Evolutionary conservation across 2,888 invertebrate genomes (phyloP).

Genomic region (Aspidapion aeneum): DNA sequence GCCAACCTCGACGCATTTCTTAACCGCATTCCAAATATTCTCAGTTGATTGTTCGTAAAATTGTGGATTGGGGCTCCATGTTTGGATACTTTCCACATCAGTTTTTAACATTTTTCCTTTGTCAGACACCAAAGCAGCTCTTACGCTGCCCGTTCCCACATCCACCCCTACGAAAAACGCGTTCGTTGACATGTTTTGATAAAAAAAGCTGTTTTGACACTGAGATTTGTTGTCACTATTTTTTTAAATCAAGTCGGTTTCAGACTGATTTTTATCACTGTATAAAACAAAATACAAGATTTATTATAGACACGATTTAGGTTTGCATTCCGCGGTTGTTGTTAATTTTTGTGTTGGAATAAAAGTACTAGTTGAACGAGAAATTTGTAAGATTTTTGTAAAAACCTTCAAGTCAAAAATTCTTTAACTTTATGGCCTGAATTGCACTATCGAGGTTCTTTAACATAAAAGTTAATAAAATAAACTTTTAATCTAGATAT

Average conservation of each 20-base stretch:
- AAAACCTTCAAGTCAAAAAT: too few relatives aligned
- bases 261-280: too few relatives aligned
- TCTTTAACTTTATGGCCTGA: too few relatives aligned
- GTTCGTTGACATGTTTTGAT: conserved; percentile 1
- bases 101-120: conserved; percentile 70
- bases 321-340: too few relatives aligned
- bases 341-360: too few relatives aligned
- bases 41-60: conserved; percentile 90
- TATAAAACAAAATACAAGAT: too few relatives aligned
- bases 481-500: too few relatives aligned
- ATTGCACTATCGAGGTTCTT: too few relatives aligned
- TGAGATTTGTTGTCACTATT: background rate
- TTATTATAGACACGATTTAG: too few relatives aligned
- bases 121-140: conserved; percentile 75
- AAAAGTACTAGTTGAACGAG: too few relatives aligned
- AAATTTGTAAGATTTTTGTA: too few relatives aligned
- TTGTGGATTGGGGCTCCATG: conserved; percentile 66
- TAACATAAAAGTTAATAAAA: too few relatives aligned
- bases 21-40: conserved; percentile 80
- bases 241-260: background rate
- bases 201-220: background rate
- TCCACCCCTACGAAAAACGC: conserved; percentile 81
- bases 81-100: conserved; percentile 63
- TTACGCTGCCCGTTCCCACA: conserved; percentile 88
- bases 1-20: conserved; percentile 69